Conservation (phyloP, 2,113 vertebrate species). For the Notechis scutatus region DNA sequence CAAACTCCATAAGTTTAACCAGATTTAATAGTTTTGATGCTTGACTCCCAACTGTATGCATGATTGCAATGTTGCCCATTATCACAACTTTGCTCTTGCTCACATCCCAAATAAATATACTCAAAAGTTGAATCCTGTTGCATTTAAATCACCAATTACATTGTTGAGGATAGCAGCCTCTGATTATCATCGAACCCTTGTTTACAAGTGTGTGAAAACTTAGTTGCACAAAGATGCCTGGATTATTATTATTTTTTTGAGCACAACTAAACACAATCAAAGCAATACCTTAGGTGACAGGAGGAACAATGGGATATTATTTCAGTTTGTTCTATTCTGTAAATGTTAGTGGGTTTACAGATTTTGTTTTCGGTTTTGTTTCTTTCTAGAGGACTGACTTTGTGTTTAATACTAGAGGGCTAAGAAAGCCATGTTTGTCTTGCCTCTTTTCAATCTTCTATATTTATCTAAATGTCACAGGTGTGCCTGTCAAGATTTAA, state of each 20-base stretch:
- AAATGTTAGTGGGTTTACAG: neutral
- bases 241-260: neutral
- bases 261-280: neutral
- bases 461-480: slow-evolving; percentile 19
- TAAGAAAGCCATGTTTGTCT: neutral
- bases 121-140: neutral
- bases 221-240: neutral
- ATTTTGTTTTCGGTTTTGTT: neutral
- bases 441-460: neutral
- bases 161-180: neutral
- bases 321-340: neutral
- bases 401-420: neutral
- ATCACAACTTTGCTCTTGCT: neutral
- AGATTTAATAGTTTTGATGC: neutral
- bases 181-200: neutral
- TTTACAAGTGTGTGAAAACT: neutral
- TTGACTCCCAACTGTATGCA: neutral
- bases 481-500: neutral
- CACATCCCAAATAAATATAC: neutral
- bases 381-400: neutral
- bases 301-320: neutral
- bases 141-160: neutral
- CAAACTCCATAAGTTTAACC: neutral
- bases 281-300: neutral
- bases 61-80: neutral